Evolutionary conservation across 2,797 vertebrate genomes (phyloP).

Genomic region (Anguilla obscura): DNA sequence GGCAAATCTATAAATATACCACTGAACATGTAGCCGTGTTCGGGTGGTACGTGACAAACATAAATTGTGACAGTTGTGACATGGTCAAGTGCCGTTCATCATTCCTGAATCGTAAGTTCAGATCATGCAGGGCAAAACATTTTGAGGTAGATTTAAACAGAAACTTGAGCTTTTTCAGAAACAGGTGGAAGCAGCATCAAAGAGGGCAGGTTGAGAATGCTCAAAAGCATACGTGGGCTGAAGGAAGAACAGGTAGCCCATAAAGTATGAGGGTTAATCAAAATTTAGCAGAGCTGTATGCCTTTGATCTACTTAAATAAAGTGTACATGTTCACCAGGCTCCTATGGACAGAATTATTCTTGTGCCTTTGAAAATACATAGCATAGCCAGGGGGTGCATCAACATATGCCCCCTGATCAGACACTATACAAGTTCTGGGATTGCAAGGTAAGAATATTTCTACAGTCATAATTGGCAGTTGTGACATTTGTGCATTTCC

Average conservation of each 20-base stretch:
- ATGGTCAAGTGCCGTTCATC: neutral
- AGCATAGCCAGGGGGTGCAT: neutral
- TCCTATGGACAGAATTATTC: constrained; percentile 14
- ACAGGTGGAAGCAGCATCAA: neutral
- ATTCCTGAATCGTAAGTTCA: neutral
- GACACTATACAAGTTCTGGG: neutral
- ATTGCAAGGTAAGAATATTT: neutral
- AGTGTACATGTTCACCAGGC: neutral
- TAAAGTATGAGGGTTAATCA: neutral
- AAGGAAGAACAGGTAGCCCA: neutral
- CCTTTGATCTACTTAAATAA: constrained; percentile 15
- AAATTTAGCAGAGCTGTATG: constrained; percentile 13
- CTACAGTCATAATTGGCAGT: neutral
- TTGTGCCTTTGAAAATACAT: constrained; percentile 5
- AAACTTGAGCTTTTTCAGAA: neutral
- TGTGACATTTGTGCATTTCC: neutral
- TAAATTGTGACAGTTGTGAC: neutral
- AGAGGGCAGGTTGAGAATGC: neutral
- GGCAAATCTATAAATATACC: neutral
- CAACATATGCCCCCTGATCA: neutral
- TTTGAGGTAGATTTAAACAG: neutral
- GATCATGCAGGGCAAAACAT: neutral
- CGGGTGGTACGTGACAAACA: neutral
- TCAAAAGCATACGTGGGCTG: neutral
- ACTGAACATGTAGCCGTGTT: neutral